Conservation (phyloP, 2,888 invertebrate species). For the Alloplasta piceator region DNA sequence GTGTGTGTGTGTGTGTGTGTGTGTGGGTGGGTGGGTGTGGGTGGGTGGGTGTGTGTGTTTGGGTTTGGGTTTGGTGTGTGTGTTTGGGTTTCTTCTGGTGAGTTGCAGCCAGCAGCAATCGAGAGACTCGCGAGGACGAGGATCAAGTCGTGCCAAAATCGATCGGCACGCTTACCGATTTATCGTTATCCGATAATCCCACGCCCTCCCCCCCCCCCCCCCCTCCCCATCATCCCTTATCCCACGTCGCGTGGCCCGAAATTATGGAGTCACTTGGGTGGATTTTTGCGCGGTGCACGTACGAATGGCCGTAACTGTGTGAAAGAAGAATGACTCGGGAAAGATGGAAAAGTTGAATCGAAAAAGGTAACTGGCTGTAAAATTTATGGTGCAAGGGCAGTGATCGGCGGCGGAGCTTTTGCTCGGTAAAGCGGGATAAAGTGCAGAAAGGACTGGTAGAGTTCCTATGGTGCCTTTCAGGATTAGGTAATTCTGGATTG, state of each 20-base stretch:
- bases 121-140: slow-evolving; percentile 23
- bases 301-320: slow-evolving; percentile 14
- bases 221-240: not conserved
- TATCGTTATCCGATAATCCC: slow-evolving; percentile 61
- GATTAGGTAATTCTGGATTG: too few relatives aligned
- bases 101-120: not conserved
- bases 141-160: slow-evolving; percentile 57
- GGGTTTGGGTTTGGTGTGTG: too few relatives aligned
- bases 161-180: slow-evolving; percentile 63
- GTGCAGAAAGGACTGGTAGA: too few relatives aligned
- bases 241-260: slow-evolving; percentile 2
- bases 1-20: too few relatives aligned
- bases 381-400: not conserved
- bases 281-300: slow-evolving; percentile 13
- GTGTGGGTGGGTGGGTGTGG: too few relatives aligned
- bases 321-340: not conserved
- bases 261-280: slow-evolving; percentile 55
- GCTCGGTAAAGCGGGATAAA: too few relatives aligned
- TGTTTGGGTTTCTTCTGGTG: not conserved
- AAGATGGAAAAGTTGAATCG: slow-evolving; percentile 27
- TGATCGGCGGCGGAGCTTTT: too few relatives aligned
- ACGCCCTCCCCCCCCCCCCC: not conserved
- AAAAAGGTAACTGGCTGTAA: slow-evolving; percentile 12
- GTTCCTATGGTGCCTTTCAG: too few relatives aligned
- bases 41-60: too few relatives aligned